Percentiles rank a stretch among this genome's conserved stretches.
Conservation (phyloP, 2,888 invertebrate genomes). For the Drosophila pseudotalamancana region DNA sequence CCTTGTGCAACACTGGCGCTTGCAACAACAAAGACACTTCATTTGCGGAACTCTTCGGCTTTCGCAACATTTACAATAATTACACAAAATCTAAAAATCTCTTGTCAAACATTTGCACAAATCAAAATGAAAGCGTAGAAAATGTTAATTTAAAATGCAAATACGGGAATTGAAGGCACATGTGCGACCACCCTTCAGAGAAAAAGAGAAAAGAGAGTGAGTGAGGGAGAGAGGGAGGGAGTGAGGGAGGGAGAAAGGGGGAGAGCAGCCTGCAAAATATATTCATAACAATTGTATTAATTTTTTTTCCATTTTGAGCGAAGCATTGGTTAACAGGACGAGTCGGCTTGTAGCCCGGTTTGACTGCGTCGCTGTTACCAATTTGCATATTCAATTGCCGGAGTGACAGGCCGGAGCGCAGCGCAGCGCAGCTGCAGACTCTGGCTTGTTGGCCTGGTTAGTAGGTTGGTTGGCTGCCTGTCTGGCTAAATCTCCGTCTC, state of each 20-base stretch:
- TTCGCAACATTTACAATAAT: slow-evolving; percentile 56
- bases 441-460: not conserved
- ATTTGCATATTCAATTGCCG: slow-evolving; percentile 72
- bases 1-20: slow-evolving; percentile 13
- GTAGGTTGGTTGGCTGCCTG: not conserved
- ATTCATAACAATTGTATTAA: slow-evolving; percentile 71
- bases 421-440: slow-evolving; percentile 27
- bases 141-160: slow-evolving; percentile 67
- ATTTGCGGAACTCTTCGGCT: slow-evolving; percentile 33
- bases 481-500: slow-evolving; percentile 8
- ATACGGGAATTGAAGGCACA: slow-evolving; percentile 46
- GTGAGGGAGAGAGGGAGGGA: not conserved
- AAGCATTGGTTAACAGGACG: slow-evolving; percentile 44
- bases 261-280: slow-evolving; percentile 40
- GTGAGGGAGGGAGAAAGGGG: not conserved
- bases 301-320: slow-evolving; percentile 47
- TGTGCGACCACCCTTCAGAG: slow-evolving; percentile 21
- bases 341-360: slow-evolving; percentile 19
- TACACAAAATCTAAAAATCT: slow-evolving; percentile 57
- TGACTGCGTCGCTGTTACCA: slow-evolving; percentile 53
- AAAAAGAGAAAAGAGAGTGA: too few species aligned
- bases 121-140: slow-evolving; percentile 47
- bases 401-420: slow-evolving; percentile 52
- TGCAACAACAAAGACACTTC: slow-evolving; percentile 42
- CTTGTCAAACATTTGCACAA: slow-evolving; percentile 58